A percentile compares a stretch with the other conserved stretches of the same genome.
Evolutionary conservation across 1,140 invertebrate genomes (phyloP).

Genomic region (Drosophila grimshawi): DNA sequence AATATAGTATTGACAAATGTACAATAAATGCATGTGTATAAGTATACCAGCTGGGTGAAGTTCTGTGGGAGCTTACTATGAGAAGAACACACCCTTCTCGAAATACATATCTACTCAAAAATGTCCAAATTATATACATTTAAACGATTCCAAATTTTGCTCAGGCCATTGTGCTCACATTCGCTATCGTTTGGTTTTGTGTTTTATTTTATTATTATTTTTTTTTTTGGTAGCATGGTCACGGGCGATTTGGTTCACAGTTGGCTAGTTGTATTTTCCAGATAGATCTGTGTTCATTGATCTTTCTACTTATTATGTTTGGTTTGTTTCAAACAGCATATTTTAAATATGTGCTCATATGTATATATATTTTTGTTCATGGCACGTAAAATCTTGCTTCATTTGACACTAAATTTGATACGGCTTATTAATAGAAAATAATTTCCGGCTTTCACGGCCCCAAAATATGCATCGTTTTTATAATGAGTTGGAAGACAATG

Average conservation of each 20-base stretch:
- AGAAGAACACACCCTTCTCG: constrained; percentile 45
- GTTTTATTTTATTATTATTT: constrained; percentile 26
- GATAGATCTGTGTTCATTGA: background rate
- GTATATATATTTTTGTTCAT: constrained; percentile 18
- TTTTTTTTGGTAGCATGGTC: constrained; percentile 55
- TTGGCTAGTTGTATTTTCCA: constrained; percentile 26
- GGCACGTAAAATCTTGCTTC: too few relatives aligned
- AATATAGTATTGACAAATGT: constrained; percentile 2
- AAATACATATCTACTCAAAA: constrained; percentile 23
- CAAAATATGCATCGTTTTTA: too few relatives aligned
- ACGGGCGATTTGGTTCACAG: constrained; percentile 52
- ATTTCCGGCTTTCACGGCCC: too few relatives aligned
- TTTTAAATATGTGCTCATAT: background rate
- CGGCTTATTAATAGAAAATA: too few relatives aligned
- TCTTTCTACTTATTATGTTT: background rate
- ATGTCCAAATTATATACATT: constrained; percentile 32
- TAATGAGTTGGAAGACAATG: too few relatives aligned
- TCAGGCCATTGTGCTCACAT: constrained; percentile 12
- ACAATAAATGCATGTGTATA: constrained; percentile 8
- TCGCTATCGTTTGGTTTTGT: constrained; percentile 18
- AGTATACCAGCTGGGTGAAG: constrained; percentile 37
- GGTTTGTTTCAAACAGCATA: background rate
- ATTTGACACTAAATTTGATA: too few relatives aligned
- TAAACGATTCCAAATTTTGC: constrained; percentile 24
- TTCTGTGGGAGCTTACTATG: constrained; percentile 25